A percentile compares a stretch with the other conserved stretches of the same genome.
Evolutionary conservation across 2,888 invertebrate genomes (phyloP).

Genomic region (Lasioglossum vierecki): DNA sequence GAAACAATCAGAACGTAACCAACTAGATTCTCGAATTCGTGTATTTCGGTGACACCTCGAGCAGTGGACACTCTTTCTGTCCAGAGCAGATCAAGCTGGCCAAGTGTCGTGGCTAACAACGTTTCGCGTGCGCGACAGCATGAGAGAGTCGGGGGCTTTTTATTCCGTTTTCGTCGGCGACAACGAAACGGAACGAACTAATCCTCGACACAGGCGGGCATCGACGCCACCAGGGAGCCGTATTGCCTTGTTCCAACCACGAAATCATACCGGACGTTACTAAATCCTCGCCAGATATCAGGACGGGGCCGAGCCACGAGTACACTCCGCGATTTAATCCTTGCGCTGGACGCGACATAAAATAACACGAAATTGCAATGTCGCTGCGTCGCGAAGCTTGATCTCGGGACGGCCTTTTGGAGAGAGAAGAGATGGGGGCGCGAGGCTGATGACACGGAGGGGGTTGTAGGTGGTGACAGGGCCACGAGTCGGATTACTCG

Average conservation of each 20-base stretch:
- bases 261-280: constrained; percentile 53
- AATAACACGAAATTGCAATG: constrained; percentile 70
- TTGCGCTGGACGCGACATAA: constrained; percentile 57
- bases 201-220: constrained; percentile 28
- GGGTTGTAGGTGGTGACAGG: constrained; percentile 60
- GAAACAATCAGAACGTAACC: not conserved
- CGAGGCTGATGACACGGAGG: constrained; percentile 9
- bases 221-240: constrained; percentile 32
- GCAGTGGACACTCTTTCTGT: constrained; percentile 1
- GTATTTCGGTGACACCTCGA: not conserved
- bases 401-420: constrained; percentile 13
- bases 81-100: not conserved
- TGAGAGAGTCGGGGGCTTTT: not conserved
- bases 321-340: constrained; percentile 67
- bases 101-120: not conserved
- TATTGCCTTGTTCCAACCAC: constrained; percentile 50
- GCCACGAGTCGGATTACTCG: constrained; percentile 77
- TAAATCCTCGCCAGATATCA: constrained; percentile 61
- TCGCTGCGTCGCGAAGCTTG: constrained; percentile 34
- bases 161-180: not conserved
- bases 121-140: not conserved
- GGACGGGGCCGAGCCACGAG: constrained; percentile 38
- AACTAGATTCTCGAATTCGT: not conserved
- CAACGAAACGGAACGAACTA: constrained; percentile 32
- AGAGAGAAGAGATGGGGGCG: not conserved